These are phyloP conservation scores for Metridium senile DNA, from an alignment of 92 coral and sea anemone species.

Conservation along the genomic window DNA sequence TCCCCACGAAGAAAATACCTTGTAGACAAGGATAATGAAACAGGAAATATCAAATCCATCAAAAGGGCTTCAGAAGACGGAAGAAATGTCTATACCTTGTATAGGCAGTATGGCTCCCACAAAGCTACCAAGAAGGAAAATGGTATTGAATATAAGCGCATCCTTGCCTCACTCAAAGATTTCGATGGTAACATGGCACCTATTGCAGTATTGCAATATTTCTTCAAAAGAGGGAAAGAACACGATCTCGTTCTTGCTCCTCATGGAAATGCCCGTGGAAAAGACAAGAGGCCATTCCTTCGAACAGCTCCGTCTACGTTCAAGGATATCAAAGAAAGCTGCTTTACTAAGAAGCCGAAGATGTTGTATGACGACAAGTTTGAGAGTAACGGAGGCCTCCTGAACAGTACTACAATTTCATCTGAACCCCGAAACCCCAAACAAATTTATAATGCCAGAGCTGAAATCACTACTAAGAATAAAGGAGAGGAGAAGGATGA, in stretches of 20 bases:
- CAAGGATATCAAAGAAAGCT: conserved; percentile 15
- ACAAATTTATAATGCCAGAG: conserved; percentile 49
- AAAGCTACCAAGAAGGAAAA: conserved; percentile 48
- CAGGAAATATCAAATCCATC: conserved; percentile 28
- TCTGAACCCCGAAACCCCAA: conserved; percentile 50
- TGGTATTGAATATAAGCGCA: conserved; percentile 45
- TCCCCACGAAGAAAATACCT: conserved; percentile 49
- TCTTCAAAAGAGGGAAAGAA: conserved; percentile 50
- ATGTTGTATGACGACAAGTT: conserved; percentile 28
- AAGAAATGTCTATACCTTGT: conserved; percentile 42
- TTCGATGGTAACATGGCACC: conserved; percentile 24
- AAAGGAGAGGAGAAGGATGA: conserved; percentile 40
- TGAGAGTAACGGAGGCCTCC: conserved; percentile 40
- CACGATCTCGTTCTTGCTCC: conserved; percentile 48
- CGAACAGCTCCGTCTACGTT: conserved; percentile 33
- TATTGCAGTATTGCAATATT: conserved; percentile 48
- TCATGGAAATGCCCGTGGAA: conserved; percentile 49
- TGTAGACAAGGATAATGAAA: conserved; percentile 24
- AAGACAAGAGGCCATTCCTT: conserved; percentile 28
- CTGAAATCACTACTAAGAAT: background rate
- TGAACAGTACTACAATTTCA: conserved; percentile 22
- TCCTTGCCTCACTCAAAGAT: conserved; percentile 44
- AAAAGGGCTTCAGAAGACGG: conserved; percentile 33
- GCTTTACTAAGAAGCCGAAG: conserved; percentile 41
- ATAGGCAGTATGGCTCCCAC: conserved; percentile 57